Base-by-base conservation (phyloP, 2,113 vertebrate species). In the Cottus gobio region DNA sequence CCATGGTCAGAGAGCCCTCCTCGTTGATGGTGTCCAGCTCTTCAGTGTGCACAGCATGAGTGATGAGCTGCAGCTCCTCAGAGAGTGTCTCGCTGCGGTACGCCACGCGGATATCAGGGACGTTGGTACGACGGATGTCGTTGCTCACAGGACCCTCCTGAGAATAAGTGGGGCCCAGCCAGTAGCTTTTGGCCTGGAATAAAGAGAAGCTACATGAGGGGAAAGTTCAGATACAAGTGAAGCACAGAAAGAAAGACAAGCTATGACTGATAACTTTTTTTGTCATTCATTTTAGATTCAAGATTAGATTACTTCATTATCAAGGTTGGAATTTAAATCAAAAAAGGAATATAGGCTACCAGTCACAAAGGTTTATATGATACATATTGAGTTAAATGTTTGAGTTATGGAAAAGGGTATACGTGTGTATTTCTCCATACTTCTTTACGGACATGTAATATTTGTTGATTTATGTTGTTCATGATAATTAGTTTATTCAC, bases 31-130 rank as follows among this genome's bases (percentile, higher is more conserved):
- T 87, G 82, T 96, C 96, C 86, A 96, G 95, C 88, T 93, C 96
- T 8, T 95, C 95, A 0, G 91, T 96, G 81, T 95, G 96, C 70
- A 98, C 93, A 0, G 97, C 97, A 26, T 98, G 96, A 0, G 94
- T 97, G 92, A 98, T 97, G 61, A 98, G 96, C 0, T 96, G 93
- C 71, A 99, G 95, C 93, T 99, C 97, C 91, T 99, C 97, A 48
- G 94, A 95, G 22, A 98, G 93, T 0, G 97, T 99, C 94, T 99
- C 97, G 0, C 95, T 90, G 76, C 97, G 96, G 84, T 96, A 99
- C 13, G 95, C 95, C 79, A 98, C 97, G 0, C 97, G 96, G 87
- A 98, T 98, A 70, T 98, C 97, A 0, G 97, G 97, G 44, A 98
- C 96, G 0, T 98, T 99, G 81, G 97, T 97, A 1, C 97, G 96